phyloP scores from a whole-genome alignment of 2,113 vertebrate genomes.

The Myotis davidii region DNA sequence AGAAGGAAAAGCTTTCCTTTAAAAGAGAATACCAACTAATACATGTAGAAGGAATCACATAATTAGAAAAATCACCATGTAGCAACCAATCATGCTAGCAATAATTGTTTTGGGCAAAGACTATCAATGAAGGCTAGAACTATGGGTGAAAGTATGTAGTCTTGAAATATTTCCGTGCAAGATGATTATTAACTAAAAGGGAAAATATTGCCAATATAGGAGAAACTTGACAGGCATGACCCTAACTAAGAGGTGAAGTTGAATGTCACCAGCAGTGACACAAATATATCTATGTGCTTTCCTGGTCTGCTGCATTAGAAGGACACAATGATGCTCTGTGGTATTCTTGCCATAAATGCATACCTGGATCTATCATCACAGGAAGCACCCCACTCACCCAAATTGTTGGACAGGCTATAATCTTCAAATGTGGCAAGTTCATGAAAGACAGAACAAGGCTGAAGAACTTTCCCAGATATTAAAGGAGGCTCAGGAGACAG shows the following conservation, averaged over 20 bases:
- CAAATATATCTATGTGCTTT: not conserved
- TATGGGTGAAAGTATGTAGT: not conserved
- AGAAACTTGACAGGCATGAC: not conserved
- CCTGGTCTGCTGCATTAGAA: rapidly evolving
- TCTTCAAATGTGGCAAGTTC: not conserved
- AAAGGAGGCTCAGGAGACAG: not conserved
- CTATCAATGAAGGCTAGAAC: not conserved
- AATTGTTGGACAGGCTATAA: not conserved
- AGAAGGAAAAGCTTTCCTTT: not conserved
- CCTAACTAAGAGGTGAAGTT: not conserved
- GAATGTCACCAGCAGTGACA: not conserved
- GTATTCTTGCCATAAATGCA: not conserved
- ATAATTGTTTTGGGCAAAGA: not conserved
- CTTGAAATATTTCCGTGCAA: not conserved
- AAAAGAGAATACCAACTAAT: not conserved
- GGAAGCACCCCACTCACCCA: not conserved
- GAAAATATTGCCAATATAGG: not conserved
- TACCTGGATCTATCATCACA: not conserved
- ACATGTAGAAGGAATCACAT: not conserved
- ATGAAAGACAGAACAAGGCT: not conserved
- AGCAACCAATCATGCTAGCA: not conserved
- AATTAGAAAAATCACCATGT: slow-evolving; percentile 1
- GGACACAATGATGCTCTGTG: not conserved
- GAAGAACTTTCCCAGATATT: not conserved
- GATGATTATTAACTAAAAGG: not conserved